Percentiles rank a stretch among this genome's conserved stretches.
Evolutionary conservation across 2,888 invertebrate genomes (phyloP).

Genomic region (Sinhomidia bicolor): DNA sequence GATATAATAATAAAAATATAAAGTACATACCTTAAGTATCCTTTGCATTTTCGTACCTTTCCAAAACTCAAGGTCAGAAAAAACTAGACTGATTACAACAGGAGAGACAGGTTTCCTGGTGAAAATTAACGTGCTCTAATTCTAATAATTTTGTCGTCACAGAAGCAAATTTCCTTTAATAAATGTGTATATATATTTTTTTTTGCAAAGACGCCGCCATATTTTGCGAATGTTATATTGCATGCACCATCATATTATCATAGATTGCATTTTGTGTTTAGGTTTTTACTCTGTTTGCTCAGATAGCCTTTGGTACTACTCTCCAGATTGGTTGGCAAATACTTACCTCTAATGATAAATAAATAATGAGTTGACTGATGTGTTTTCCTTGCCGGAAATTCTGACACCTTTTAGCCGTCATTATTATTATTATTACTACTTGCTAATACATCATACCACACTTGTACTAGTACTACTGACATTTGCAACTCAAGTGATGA

Average conservation of each 20-base stretch:
- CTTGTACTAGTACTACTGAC: neutral
- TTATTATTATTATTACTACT: neutral
- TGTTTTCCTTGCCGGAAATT: neutral
- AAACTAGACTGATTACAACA: neutral
- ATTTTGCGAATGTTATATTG: no score
- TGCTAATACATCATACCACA: no score
- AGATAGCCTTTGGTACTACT: no score
- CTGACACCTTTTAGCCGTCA: conserved; percentile 16
- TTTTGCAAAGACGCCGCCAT: no score
- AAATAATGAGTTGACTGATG: conserved; percentile 14
- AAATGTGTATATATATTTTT: no score
- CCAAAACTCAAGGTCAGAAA: neutral
- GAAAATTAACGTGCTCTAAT: neutral
- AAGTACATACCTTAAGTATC: neutral
- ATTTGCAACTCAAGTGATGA: conserved; percentile 21
- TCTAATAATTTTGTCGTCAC: no score
- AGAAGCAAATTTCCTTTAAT: no score
- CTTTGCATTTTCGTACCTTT: neutral
- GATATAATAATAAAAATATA: neutral
- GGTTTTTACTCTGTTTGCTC: neutral
- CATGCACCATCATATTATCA: no score
- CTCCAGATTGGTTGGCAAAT: neutral
- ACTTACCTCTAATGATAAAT: neutral
- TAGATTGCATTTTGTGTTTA: no score
- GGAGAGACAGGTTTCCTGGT: neutral